A percentile compares a stretch with the other conserved stretches of the same genome.
These are phyloP conservation scores for Agrotis exclamationis DNA, from an alignment of 2,888 invertebrate species.

Conservation along the genomic window DNA sequence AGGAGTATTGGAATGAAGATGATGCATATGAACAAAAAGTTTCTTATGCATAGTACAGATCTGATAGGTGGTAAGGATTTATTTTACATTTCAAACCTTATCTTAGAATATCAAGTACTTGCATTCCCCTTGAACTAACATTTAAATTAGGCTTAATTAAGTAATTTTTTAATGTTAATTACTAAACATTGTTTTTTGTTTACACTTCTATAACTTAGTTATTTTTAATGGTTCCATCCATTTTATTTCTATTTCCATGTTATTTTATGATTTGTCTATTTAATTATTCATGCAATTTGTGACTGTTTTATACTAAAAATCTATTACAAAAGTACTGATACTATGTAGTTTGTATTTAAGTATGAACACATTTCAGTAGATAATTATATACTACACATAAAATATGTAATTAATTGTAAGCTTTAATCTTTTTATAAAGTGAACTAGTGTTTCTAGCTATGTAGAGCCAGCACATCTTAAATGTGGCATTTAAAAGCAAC, in stretches of 20 bases:
- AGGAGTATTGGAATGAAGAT: conserved; percentile 92
- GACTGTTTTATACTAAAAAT: neutral
- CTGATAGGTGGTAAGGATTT: conserved; percentile 2
- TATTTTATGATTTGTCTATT: neutral
- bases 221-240: conserved; percentile 31
- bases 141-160: neutral
- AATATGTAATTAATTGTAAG: conserved; percentile 30
- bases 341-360: conserved; percentile 24
- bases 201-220: neutral
- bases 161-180: too few species aligned
- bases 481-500: conserved; percentile 28
- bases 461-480: conserved; percentile 37
- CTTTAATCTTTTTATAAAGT: conserved; percentile 18
- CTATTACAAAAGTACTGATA: conserved; percentile 14
- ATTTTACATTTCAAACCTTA: neutral
- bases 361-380: conserved; percentile 15
- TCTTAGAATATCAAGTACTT: conserved; percentile 4
- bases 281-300: neutral
- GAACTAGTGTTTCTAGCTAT: conserved; percentile 35
- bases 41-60: conserved; percentile 88
- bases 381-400: conserved; percentile 1
- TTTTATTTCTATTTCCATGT: conserved; percentile 1
- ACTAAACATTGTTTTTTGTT: neutral
- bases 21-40: conserved; percentile 92
- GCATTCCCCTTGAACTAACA: conserved; percentile 22